phyloP scores from a whole-genome alignment of 2,888 invertebrate genomes.

The Sceliomorpha sp. region DNA sequence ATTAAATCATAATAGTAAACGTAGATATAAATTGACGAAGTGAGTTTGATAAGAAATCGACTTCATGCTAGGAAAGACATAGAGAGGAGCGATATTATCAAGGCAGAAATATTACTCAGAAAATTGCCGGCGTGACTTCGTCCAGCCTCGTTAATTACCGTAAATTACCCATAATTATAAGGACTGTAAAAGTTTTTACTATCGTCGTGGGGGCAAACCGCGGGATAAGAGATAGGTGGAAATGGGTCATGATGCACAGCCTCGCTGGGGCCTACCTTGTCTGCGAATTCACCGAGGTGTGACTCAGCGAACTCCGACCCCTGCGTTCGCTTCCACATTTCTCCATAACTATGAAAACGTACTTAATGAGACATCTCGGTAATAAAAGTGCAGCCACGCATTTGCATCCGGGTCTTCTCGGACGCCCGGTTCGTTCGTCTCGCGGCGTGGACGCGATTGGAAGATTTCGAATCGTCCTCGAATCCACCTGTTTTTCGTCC shows the following conservation, averaged over 20 bases:
- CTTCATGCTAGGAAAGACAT: conserved; percentile 54
- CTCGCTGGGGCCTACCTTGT: conserved; percentile 75
- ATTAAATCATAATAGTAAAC: conserved; percentile 8
- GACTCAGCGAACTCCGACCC: conserved; percentile 56
- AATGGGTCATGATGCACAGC: conserved; percentile 75
- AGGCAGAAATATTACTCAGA: conserved; percentile 79
- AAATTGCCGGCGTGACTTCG: conserved; percentile 79
- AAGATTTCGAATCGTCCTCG: too few species aligned
- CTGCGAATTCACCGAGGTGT: conserved; percentile 72
- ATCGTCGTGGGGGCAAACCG: conserved; percentile 77
- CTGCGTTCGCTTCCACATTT: conserved; percentile 28
- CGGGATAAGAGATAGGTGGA: conserved; percentile 56
- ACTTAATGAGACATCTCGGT: conserved; percentile 66
- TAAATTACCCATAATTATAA: conserved; percentile 80
- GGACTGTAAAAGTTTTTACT: conserved; percentile 80
- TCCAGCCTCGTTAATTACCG: conserved; percentile 80
- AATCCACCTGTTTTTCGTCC: too few species aligned
- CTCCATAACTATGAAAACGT: conserved; percentile 56
- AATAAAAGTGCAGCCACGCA: conserved; percentile 61
- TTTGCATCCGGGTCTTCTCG: background rate
- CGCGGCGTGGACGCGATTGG: too few species aligned
- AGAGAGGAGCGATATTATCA: conserved; percentile 77
- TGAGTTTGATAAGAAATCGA: conserved; percentile 45
- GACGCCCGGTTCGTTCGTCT: too few species aligned
- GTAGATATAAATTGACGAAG: conserved; percentile 35